A percentile compares a stretch with the other conserved stretches of the same genome.
These are phyloP conservation scores for Aplidium turbinatum DNA, from an alignment of 23 tunicate species.

Conservation along the genomic window DNA sequence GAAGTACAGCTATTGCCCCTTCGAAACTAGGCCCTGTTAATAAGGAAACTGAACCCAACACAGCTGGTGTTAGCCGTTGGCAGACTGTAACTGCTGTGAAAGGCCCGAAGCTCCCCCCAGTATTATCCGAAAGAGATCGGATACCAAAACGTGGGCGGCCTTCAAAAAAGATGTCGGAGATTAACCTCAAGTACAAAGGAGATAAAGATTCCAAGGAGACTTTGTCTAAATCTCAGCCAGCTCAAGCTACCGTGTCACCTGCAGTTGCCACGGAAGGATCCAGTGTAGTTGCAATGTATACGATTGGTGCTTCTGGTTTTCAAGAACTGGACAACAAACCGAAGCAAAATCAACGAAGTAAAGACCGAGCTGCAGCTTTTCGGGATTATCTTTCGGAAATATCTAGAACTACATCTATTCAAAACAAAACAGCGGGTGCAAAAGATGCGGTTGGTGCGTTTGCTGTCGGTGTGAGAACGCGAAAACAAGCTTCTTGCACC, in stretches of 20 bases:
- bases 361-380: constrained; percentile 88
- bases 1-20: constrained; percentile 17
- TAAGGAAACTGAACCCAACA: background rate
- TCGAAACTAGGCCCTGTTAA: background rate
- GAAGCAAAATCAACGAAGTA: constrained; percentile 81
- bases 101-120: constrained; percentile 88
- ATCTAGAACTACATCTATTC: constrained; percentile 45
- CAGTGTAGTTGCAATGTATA: constrained; percentile 77
- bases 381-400: constrained; percentile 61
- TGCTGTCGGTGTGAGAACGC: constrained; percentile 50
- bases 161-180: constrained; percentile 82
- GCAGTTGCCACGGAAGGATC: constrained; percentile 8
- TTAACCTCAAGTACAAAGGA: constrained; percentile 65
- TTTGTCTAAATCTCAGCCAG: background rate
- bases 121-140: constrained; percentile 83
- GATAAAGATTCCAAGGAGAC: constrained; percentile 16
- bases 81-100: constrained; percentile 96
- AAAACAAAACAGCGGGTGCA: constrained; percentile 62
- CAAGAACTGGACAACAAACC: constrained; percentile 60
- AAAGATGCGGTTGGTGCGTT: constrained; percentile 69
- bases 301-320: constrained; percentile 71
- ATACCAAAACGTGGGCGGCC: constrained; percentile 95
- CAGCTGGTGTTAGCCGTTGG: constrained; percentile 52
- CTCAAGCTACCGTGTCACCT: background rate
- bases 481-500: constrained; percentile 39